phyloP scores from a whole-genome alignment of 2,113 vertebrate species.

The Oophaga pumilio region DNA sequence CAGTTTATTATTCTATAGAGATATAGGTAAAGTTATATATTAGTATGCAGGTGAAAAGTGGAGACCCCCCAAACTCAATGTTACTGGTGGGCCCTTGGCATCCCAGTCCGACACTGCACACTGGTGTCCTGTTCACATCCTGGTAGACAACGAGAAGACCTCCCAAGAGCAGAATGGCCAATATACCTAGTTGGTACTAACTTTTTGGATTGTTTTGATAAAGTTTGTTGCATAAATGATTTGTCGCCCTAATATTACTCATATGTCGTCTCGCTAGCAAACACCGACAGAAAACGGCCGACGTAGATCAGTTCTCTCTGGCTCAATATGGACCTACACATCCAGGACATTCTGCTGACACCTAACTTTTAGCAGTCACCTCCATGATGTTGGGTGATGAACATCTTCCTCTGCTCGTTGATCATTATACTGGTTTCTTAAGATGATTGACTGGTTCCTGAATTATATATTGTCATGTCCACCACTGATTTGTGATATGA shows the following conservation, averaged over 20 bases:
- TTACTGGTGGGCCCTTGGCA: too few relatives aligned
- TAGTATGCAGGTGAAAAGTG: too few relatives aligned
- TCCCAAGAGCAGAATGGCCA: background rate
- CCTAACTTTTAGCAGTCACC: constrained; percentile 4
- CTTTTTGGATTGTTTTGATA: background rate
- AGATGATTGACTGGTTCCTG: background rate
- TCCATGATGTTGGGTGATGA: background rate
- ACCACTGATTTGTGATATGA: constrained; percentile 3
- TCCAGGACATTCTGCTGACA: background rate
- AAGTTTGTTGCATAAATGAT: background rate
- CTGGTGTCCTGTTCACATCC: background rate
- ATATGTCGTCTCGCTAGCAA: too few relatives aligned
- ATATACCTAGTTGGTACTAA: background rate
- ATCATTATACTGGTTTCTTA: background rate
- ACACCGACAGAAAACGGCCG: too few relatives aligned
- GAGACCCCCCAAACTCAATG: too few relatives aligned
- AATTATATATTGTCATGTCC: background rate
- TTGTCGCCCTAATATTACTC: background rate
- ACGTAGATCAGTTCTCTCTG: background rate
- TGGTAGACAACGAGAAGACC: background rate
- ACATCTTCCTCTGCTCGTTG: background rate
- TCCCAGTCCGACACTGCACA: too few relatives aligned
- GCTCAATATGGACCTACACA: background rate
- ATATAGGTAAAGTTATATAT: too few relatives aligned
- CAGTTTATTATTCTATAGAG: too few relatives aligned